Percentiles rank a stretch among this genome's conserved stretches.
These are phyloP conservation scores for Variabilichromis moorii DNA, from an alignment of 2,113 vertebrate species.

Conservation along the genomic window DNA sequence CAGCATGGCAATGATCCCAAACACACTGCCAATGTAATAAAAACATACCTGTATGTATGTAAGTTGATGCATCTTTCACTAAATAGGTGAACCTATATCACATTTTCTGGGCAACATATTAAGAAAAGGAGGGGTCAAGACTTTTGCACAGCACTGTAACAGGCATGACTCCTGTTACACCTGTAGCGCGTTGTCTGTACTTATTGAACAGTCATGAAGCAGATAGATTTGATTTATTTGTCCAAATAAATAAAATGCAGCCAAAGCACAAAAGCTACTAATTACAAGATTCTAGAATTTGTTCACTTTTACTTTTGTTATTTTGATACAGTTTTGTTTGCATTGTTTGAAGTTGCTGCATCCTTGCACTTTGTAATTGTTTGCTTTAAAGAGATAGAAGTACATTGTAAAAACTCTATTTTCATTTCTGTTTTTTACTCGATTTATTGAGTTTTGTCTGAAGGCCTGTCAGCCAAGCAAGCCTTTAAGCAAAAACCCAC, in stretches of 20 bases:
- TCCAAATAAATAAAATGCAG: background rate
- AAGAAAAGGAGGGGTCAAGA: background rate
- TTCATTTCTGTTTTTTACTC: background rate
- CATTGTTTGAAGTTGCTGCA: background rate
- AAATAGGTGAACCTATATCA: background rate
- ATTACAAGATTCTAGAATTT: background rate
- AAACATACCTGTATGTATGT: background rate
- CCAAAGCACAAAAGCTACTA: background rate
- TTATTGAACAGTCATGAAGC: background rate
- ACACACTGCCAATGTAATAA: background rate
- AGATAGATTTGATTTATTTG: background rate
- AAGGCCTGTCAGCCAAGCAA: background rate
- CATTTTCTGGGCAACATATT: background rate
- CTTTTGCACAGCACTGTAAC: background rate
- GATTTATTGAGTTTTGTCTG: background rate
- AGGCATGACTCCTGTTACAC: background rate
- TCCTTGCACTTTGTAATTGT: background rate
- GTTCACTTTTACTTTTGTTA: background rate
- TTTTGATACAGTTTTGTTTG: background rate
- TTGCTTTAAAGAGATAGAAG: background rate
- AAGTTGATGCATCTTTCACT: background rate
- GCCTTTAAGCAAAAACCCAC: background rate
- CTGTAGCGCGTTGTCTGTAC: accelerated
- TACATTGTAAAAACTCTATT: background rate
- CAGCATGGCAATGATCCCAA: background rate